Base-by-base conservation (phyloP, 2,797 vertebrate species). In the Falco cherrug region DNA sequence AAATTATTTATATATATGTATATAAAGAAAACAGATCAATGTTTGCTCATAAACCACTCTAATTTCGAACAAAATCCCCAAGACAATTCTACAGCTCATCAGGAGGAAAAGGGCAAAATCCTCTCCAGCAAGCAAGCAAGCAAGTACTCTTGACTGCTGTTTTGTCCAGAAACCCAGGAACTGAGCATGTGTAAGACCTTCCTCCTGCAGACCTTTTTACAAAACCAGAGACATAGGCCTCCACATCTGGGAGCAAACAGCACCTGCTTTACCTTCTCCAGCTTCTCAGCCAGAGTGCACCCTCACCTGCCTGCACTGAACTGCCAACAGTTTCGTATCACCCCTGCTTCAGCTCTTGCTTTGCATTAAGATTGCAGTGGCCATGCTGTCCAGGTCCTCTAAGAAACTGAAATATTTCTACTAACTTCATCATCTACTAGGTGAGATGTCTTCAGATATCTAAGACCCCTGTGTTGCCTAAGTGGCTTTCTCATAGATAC, bases 341-440 rank as follows among this genome's bases (percentile, higher is more conserved):
- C 13, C 24, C 22, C 8, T n/a, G 22, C 41, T 64, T 53, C 57
- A 75, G 33, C 22, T 75, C 18, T 78, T 70, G 60, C 50, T 70
- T 78, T 3, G 1, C 33, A 20, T 43, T 43, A 50, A 37, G 19
- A 31, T 31, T 54, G 39, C 47, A 31, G 37, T 41, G 67, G 14
- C 29, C 16, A 21, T 7, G 1, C 43, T 57, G 53, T 43, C 14
- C 56, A 43, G 20, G 31, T 59, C 29, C 37, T 59, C 43, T 43
- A 59, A 68, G 60, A 53, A 75, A 25, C 20, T 35, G 22, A n/a
- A 21, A 41, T 2, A 25, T 78, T 74, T 74, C 61, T 54, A 21
- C 35, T 3, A 0, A n/a, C 10, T 59, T 33, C 26, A 63, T 24
- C 9, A 9, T 5, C 4, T 8, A 2, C n/a, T 43, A 47, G 39